Evolutionary conservation across 2,888 invertebrate genomes (phyloP).

Genomic region (Ophraella communa): DNA sequence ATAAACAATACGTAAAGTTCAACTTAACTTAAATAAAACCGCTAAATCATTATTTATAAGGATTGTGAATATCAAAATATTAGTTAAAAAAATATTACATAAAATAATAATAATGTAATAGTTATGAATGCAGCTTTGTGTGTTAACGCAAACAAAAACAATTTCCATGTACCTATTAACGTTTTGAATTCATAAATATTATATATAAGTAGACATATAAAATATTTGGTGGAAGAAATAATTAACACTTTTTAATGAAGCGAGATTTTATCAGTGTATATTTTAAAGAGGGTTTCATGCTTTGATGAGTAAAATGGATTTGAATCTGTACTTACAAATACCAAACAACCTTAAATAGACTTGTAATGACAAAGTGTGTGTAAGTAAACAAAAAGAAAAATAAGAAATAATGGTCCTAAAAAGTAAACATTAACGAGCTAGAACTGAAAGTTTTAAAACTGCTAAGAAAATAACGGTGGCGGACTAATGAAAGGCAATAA

Average conservation of each 20-base stretch:
- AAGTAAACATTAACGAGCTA: conserved; percentile 27
- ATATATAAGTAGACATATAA: too few species aligned
- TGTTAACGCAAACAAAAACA: too few species aligned
- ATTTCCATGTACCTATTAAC: too few species aligned
- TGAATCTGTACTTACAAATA: conserved; percentile 12
- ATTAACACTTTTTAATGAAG: not conserved
- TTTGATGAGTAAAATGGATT: conserved; percentile 8
- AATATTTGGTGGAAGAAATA: too few species aligned
- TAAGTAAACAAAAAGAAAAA: conserved; percentile 13
- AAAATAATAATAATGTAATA: too few species aligned
- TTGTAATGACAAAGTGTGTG: conserved; percentile 26
- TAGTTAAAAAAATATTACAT: too few species aligned
- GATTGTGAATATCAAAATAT: too few species aligned
- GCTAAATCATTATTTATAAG: too few species aligned
- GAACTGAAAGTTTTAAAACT: conserved; percentile 20
- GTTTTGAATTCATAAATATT: too few species aligned
- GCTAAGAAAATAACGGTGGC: not conserved
- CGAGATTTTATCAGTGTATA: not conserved
- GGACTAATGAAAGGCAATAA: not conserved
- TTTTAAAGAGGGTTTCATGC: conserved; percentile 3
- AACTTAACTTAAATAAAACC: too few species aligned
- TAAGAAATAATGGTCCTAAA: conserved; percentile 28
- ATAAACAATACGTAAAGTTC: too few species aligned
- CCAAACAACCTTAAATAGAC: conserved; percentile 21
- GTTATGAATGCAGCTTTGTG: too few species aligned